These are phyloP conservation scores for Anomalospiza imberbis DNA, from an alignment of 2,797 vertebrate species.

Conservation along the genomic window DNA sequence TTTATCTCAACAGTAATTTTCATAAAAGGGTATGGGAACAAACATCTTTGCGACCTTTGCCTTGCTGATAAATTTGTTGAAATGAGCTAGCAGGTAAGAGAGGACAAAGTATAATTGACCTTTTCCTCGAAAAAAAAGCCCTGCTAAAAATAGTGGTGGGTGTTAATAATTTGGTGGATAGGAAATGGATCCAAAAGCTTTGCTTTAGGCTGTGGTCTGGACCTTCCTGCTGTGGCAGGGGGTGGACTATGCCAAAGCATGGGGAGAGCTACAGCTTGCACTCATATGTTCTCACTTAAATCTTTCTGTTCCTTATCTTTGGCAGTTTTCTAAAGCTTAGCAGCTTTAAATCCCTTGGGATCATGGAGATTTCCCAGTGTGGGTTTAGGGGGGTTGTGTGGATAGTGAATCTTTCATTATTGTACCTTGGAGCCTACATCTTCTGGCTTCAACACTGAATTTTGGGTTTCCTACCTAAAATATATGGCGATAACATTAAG, in stretches of 20 bases:
- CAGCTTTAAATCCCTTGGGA: neutral
- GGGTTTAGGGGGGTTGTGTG: neutral
- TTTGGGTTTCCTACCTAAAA: conserved; percentile 51
- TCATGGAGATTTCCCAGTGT: neutral
- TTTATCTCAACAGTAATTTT: neutral
- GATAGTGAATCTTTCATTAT: conserved; percentile 12
- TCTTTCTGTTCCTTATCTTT: neutral
- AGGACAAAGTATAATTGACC: neutral
- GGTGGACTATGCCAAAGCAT: neutral
- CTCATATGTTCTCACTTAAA: accelerated
- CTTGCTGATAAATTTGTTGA: neutral
- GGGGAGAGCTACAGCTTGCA: neutral
- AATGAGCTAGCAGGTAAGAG: neutral
- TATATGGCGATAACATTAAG: neutral
- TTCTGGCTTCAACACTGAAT: conserved; percentile 30
- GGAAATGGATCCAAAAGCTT: neutral
- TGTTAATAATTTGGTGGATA: neutral
- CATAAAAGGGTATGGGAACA: neutral
- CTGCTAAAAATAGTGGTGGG: neutral
- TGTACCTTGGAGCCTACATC: conserved; percentile 1
- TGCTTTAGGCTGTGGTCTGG: neutral
- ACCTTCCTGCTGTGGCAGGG: neutral
- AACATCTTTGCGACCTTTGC: neutral
- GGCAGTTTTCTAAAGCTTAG: neutral
- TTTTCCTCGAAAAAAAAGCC: neutral